phyloP scores from a whole-genome alignment of 2,888 invertebrate species.

The Ormyrus thymus region DNA sequence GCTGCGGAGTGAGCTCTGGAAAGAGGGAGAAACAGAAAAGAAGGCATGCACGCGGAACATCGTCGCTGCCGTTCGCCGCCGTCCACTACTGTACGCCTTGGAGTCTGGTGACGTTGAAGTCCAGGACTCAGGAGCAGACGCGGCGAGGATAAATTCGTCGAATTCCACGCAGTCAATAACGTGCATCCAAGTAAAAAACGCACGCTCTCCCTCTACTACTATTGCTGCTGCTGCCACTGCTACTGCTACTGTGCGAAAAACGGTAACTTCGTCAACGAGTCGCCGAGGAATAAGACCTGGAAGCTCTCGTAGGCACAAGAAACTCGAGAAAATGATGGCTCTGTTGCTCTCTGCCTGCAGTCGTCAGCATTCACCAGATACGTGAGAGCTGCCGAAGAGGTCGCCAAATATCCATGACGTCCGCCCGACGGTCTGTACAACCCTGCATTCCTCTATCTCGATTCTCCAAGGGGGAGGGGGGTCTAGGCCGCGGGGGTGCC shows the following conservation, averaged over 20 bases:
- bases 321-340: constrained; percentile 22
- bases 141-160: not conserved
- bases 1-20: too few species aligned
- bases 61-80: too few species aligned
- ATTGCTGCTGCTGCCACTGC: not conserved
- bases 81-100: too few species aligned
- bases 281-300: not conserved
- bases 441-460: not conserved
- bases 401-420: constrained; percentile 49
- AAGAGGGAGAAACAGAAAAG: too few species aligned
- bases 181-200: constrained; percentile 21
- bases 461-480: too few species aligned
- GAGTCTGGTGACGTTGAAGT: not conserved
- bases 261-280: not conserved
- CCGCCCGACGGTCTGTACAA: constrained; percentile 53
- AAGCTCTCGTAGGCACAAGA: not conserved
- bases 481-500: too few species aligned
- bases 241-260: not conserved
- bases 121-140: not conserved
- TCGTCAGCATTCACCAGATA: constrained; percentile 31
- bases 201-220: not conserved
- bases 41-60: too few species aligned
- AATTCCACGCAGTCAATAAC: constrained; percentile 1
- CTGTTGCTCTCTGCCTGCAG: constrained; percentile 10
- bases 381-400: constrained; percentile 34